These are phyloP conservation scores for Drosophila prosaltans DNA, from an alignment of 1,140 invertebrate genomes.

Conservation along the genomic window DNA sequence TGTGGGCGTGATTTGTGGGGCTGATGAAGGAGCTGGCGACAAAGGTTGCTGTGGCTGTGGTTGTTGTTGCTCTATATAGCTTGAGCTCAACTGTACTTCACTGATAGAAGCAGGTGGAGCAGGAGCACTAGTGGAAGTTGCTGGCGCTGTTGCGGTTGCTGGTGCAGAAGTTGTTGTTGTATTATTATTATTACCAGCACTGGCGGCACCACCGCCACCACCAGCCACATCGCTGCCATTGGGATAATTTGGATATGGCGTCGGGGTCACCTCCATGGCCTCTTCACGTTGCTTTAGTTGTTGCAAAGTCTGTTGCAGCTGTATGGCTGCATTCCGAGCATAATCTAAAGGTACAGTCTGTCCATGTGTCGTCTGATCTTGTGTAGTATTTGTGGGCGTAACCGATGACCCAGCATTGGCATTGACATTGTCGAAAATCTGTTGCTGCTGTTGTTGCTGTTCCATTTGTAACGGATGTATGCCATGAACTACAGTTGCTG, in stretches of 20 bases:
- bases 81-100: constrained; percentile 54
- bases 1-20: constrained; percentile 52
- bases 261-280: constrained; percentile 50
- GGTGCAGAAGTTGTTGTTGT: constrained; percentile 21
- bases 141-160: constrained; percentile 11
- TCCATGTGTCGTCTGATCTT: constrained; percentile 49
- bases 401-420: constrained; percentile 58
- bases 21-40: constrained; percentile 50
- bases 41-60: constrained; percentile 54
- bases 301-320: constrained; percentile 74
- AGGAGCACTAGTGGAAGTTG: constrained; percentile 17
- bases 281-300: constrained; percentile 75
- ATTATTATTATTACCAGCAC: constrained; percentile 38
- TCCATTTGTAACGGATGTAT: constrained; percentile 72
- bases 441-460: constrained; percentile 60
- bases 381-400: constrained; percentile 33
- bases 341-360: constrained; percentile 69
- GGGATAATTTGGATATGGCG: constrained; percentile 59
- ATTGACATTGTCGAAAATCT: constrained; percentile 67
- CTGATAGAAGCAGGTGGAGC: constrained; percentile 28
- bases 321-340: constrained; percentile 73
- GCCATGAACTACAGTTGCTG: constrained; percentile 76
- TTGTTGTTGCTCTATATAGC: constrained; percentile 59
- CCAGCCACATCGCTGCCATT: constrained; percentile 55
- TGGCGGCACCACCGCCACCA: constrained; percentile 33